Evolutionary conservation across 2,113 vertebrate species (phyloP), one percentile per base, ranked within the genome.

Genomic region (Butorides virescens): DNA sequence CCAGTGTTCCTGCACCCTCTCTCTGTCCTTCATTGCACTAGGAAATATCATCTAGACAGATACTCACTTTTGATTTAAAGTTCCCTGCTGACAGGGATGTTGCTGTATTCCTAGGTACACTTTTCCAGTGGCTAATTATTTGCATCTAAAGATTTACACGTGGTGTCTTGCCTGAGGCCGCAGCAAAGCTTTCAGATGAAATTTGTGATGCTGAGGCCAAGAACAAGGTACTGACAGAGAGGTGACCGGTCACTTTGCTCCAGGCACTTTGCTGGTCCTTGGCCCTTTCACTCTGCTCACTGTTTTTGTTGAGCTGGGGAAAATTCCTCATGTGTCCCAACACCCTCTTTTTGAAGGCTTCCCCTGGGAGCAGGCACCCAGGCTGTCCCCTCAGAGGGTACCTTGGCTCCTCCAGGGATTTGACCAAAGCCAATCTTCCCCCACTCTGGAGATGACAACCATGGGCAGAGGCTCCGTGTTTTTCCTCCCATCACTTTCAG

Each of bases 311-410:
- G 66, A 88, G 22, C 11, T 90, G 34, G 17, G 16, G 29, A 56
- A 81, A 91, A 68, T 47, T 56, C 22, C 36, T 91, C 8, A 22
- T 11, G 8, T 53, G 30, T 65, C 30, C 34, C 56, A 74, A 19
- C 13, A 62, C 3, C 9, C 3, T 26, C 19, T 44, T 3, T 76
- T 83, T 30, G 47, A 81, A 93, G 49, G 36, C 4, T 70, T 88
- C 42, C 7, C 8, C 37, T 26, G 44, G 56, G 29, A 81, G 11
- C n/a, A 61, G 30, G 11, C 0, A 1, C 20, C 8, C 1, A 1
- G 63, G 42, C 29, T 0, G 6, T 18, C 3, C 46, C 23, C 18
- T 85, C 52, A 13, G 27, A 63, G 22, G 20, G 7, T 63, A 55
- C 47, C 3, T 11, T 82, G 36, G 16, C 5, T 77, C 14, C 66